Evolutionary conservation across 2,113 vertebrate genomes (phyloP), one percentile per base, ranked within the genome.

Genomic region (Protomyctophum bolini): DNA sequence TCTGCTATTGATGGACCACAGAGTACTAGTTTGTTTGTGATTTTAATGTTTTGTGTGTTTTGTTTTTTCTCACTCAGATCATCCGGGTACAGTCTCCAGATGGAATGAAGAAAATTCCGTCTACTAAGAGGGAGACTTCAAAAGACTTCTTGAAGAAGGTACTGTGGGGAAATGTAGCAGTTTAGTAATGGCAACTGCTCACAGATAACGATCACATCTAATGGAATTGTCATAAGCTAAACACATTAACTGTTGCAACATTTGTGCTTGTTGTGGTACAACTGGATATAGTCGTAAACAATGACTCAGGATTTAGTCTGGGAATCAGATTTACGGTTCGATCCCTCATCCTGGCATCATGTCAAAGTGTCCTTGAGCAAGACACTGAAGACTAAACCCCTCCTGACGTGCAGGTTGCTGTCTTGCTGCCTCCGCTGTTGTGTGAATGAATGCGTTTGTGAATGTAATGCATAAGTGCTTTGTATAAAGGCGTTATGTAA

Each of bases 111-210:
- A 95, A 98, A 70, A 96, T 99, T 76, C 86, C 92, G 0, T 93
- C 96, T 8, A 96, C 95, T 0, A 98, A 98, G 86, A 90, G 96
- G 12, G 98, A 99, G 73, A 96, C 96, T 0, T 95, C 95, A 2
- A 95, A 94, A 6, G 90, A 94, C 0, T 98, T 99, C 89, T 76
- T 99, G 54, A 98, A 98, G 66, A 98, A 99, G 98, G 98, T 99
- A 93, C 11, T 0, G 2, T 52, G 5, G 29, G 14, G 33, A 46
- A 65, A 48, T 48, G 51, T 54, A 54, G n/a, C 51, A 12, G n/a
- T 54, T 12, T 54, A 10, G 3, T 6, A 10, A 54, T 54, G 11
- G 3, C 10, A 10, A 54, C 33, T 41, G 33, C 33, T 41, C 33
- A 41, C 33, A 10, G 12, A 11, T 54, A 21, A 41, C 5, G 51